Percentiles rank a stretch among this genome's conserved stretches.
Evolutionary conservation across 2,797 vertebrate genomes (phyloP).

Genomic region (Margarornis squamiger): DNA sequence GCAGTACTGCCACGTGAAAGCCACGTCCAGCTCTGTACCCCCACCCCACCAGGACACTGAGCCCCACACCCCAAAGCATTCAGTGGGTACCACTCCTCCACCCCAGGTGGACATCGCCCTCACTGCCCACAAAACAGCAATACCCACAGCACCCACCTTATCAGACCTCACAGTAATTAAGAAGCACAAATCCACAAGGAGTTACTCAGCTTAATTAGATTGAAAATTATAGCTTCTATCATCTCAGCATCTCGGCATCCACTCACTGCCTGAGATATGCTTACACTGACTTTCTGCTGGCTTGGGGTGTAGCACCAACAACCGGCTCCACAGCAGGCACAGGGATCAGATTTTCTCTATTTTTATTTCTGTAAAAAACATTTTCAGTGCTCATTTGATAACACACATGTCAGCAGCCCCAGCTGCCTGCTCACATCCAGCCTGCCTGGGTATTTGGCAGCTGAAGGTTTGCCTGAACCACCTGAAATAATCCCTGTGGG

Average conservation of each 20-base stretch:
- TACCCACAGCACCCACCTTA: background rate
- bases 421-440: background rate
- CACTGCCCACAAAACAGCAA: background rate
- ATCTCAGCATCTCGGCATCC: background rate
- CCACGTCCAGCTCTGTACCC: background rate
- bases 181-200: background rate
- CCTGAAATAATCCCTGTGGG: background rate
- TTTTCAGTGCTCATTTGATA: background rate
- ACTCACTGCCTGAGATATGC: background rate
- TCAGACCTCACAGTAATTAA: background rate
- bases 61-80: rapidly evolving
- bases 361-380: background rate
- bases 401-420: rapidly evolving
- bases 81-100: rapidly evolving
- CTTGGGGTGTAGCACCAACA: background rate
- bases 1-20: rapidly evolving
- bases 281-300: rapidly evolving
- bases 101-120: background rate
- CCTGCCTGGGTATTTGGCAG: background rate
- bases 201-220: conserved; percentile 29
- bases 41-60: background rate
- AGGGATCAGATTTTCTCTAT: rapidly evolving
- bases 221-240: background rate
- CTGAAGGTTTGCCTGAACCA: background rate
- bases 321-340: background rate